Evolutionary conservation across 2,888 invertebrate species (phyloP).

Genomic region (Drosophila birchii): DNA sequence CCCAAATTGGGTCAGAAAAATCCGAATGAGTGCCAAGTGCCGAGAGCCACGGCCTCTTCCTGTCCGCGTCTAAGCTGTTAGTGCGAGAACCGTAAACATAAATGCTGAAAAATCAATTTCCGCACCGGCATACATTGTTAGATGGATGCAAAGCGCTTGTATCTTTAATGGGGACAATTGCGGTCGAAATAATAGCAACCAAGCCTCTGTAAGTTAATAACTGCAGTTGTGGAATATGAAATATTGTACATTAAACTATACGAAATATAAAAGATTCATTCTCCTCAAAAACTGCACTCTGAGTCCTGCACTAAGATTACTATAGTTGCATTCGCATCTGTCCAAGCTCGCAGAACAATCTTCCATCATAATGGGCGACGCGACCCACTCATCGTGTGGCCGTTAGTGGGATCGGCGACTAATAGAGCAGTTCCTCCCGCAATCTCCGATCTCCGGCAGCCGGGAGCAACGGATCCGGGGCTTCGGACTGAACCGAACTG

Average conservation of each 20-base stretch:
- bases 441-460: slow-evolving; percentile 15
- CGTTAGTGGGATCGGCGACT: slow-evolving; percentile 36
- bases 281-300: not conserved
- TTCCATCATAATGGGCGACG: slow-evolving; percentile 28
- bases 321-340: not conserved
- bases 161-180: slow-evolving; percentile 19
- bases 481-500: slow-evolving; percentile 19
- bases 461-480: slow-evolving; percentile 44
- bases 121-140: slow-evolving; percentile 47
- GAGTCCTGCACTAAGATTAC: not conserved
- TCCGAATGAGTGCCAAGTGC: slow-evolving; percentile 17
- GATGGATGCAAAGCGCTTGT: slow-evolving; percentile 44
- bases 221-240: not conserved
- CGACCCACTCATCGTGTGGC: slow-evolving; percentile 35
- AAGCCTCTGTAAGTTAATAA: slow-evolving; percentile 1
- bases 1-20: slow-evolving; percentile 46
- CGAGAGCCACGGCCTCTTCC: slow-evolving; percentile 53
- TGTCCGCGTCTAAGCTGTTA: slow-evolving; percentile 34
- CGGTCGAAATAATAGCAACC: slow-evolving; percentile 10
- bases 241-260: not conserved
- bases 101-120: slow-evolving; percentile 57
- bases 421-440: slow-evolving; percentile 33
- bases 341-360: slow-evolving; percentile 4
- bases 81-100: slow-evolving; percentile 21
- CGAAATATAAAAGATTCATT: not conserved